A percentile compares a stretch with the other conserved stretches of the same genome.
phyloP scores from a whole-genome alignment of 2,113 vertebrate genomes.

The Rhabdomys dilectus region DNA sequence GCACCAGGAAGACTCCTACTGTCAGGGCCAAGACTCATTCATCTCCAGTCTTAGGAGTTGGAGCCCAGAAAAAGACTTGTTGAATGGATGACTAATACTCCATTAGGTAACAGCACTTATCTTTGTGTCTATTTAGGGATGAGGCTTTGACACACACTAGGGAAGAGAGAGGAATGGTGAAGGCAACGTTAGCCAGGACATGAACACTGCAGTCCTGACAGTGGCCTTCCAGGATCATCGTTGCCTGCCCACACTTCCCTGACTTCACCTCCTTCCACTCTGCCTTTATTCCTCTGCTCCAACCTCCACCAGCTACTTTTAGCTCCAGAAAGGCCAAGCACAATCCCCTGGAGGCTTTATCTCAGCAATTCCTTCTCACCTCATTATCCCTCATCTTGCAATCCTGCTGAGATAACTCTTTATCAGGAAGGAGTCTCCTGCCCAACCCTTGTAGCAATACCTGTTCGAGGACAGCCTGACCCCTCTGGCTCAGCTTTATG shows the following conservation, averaged over 20 bases:
- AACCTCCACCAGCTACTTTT: background rate
- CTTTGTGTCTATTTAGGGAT: background rate
- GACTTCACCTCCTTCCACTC: background rate
- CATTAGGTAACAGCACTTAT: background rate
- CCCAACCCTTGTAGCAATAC: too few species aligned
- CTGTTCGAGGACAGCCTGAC: background rate
- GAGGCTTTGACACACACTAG: background rate
- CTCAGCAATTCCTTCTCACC: background rate
- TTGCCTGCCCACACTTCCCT: background rate
- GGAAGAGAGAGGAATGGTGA: background rate
- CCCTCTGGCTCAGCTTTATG: background rate
- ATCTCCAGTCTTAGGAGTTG: background rate
- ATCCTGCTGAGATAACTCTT: background rate
- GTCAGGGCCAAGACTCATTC: rapidly evolving
- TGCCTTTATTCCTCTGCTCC: background rate
- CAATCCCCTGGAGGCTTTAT: background rate
- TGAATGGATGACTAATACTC: background rate
- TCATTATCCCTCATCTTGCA: background rate
- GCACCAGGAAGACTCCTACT: background rate
- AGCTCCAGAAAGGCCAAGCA: background rate
- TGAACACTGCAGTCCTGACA: background rate
- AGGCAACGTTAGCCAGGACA: background rate
- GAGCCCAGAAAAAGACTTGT: background rate
- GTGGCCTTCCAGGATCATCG: rapidly evolving
- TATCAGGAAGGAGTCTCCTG: background rate